Base-by-base conservation (phyloP, 1,140 invertebrate species). In the Leptonema lineaticorne region DNA sequence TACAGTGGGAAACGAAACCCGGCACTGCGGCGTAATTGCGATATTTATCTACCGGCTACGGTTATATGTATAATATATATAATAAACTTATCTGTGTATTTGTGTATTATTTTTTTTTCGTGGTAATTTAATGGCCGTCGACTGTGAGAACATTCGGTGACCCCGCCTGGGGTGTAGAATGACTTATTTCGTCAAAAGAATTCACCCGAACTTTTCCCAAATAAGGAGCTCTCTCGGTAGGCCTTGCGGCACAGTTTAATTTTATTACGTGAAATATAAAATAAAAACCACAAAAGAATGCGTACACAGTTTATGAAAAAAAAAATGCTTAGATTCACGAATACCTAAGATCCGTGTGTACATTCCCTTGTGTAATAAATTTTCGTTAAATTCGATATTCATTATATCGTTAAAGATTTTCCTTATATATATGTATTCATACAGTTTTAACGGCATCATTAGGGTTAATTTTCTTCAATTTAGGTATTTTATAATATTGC, bases 21-120 rank as follows among this genome's bases (percentile, higher is more conserved):
- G 56, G 58, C 67, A 71, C 69, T 66, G 70, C 67, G 53, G 60
- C 22, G 62, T 71, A 71, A 71, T 71, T 67, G 70, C 63, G 67
- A 71, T 71, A 60, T 71, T 71, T 69, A 71, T 68, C 67, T 71
- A 68, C 69, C 69, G n/a, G 69, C 64, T 62, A 58, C 59, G 22
- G 53, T 18, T 37, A 50, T 62, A 62, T 46, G 27, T 57, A 41
- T 67, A 29, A 56, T 66, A 20, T 66, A 30, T 66, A 33, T 48
- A 26, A 20, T 62, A 63, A 45, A 29, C 27, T 29, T 24, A 24
- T 26, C 11, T 14, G 22, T 24, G 50, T n/a, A 18, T 53, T 24
- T 26, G 22, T 53, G 27, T 26, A 24, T 41, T 41, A 41, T 41
- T 14, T 41, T 24, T 53, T 53, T 53, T 53, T 53, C 22, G 50